Evolutionary conservation across 2,888 invertebrate species (phyloP).

Genomic region (Meloe dianella): DNA sequence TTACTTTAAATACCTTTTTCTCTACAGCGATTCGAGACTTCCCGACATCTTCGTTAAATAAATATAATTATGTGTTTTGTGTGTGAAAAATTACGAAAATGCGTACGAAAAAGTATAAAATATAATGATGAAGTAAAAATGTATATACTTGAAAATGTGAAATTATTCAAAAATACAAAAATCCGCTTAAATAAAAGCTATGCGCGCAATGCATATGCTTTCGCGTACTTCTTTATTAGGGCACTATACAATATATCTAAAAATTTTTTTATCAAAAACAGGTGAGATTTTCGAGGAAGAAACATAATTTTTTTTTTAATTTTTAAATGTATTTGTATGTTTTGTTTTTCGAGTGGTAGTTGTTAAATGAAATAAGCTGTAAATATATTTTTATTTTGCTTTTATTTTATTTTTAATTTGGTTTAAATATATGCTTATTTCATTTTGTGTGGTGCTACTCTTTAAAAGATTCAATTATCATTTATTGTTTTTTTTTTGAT

Average conservation of each 20-base stretch:
- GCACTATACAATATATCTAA: slow-evolving; percentile 16
- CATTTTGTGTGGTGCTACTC: not conserved
- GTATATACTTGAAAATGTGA: slow-evolving; percentile 43
- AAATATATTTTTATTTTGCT: slow-evolving; percentile 4
- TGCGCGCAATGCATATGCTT: slow-evolving; percentile 61
- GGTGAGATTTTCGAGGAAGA: slow-evolving; percentile 58
- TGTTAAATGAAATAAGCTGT: slow-evolving; percentile 7
- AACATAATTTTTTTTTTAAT: slow-evolving; percentile 40
- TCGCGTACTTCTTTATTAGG: slow-evolving; percentile 51
- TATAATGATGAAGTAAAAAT: slow-evolving; percentile 27
- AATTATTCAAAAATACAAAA: slow-evolving; percentile 34
- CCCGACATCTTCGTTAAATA: slow-evolving; percentile 54
- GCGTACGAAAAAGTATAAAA: slow-evolving; percentile 38
- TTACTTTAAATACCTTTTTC: slow-evolving; percentile 55
- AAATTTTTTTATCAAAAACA: slow-evolving; percentile 47
- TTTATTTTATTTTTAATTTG: not conserved
- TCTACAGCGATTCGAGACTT: slow-evolving; percentile 58
- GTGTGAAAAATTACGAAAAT: slow-evolving; percentile 53
- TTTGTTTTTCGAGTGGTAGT: slow-evolving; percentile 5
- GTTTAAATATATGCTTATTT: not conserved
- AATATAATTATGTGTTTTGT: slow-evolving; percentile 58
- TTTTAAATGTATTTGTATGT: slow-evolving; percentile 33
- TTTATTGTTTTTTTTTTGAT: not conserved
- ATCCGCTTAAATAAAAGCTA: slow-evolving; percentile 52
- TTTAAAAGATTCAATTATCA: not conserved